Percentiles rank a stretch among this genome's conserved stretches.
Conservation (phyloP, 2,113 vertebrate species). For the Phyllostomus hastatus region DNA sequence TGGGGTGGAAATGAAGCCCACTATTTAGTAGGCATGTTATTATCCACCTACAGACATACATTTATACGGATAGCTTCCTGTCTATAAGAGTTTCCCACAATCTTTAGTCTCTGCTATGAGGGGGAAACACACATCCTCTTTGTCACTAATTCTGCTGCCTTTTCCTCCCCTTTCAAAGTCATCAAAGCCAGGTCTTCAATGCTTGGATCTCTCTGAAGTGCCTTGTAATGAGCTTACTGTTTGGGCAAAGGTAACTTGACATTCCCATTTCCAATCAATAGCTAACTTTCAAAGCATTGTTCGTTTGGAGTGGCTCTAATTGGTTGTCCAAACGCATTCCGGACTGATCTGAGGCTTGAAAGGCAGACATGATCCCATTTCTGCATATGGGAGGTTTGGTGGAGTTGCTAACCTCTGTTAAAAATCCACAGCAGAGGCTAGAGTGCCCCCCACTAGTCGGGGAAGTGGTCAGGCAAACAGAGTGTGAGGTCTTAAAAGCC, state of each 20-base stretch:
- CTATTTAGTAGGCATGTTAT: background rate
- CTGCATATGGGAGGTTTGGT: background rate
- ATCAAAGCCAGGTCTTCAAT: slow-evolving; percentile 68
- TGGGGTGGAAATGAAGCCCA: background rate
- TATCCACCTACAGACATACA: background rate
- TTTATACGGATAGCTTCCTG: background rate
- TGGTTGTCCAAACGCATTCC: slow-evolving; percentile 48
- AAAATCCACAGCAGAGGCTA: slow-evolving; percentile 7
- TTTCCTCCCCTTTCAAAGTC: slow-evolving; percentile 52
- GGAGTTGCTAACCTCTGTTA: background rate
- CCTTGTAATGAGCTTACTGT: slow-evolving; percentile 70
- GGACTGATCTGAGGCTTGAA: slow-evolving; percentile 22
- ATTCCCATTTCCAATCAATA: slow-evolving; percentile 71
- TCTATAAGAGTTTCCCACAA: slow-evolving; percentile 43
- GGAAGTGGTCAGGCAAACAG: background rate
- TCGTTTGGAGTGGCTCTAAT: slow-evolving; percentile 58
- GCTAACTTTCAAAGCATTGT: slow-evolving; percentile 67
- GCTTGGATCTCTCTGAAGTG: slow-evolving; percentile 61
- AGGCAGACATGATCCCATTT: slow-evolving; percentile 12
- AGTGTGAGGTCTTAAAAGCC: background rate
- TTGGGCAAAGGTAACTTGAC: slow-evolving; percentile 67
- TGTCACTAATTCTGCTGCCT: slow-evolving; percentile 34
- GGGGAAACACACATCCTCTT: background rate
- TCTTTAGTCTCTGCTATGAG: slow-evolving; percentile 26
- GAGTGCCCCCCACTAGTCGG: background rate